These are phyloP conservation scores for Phoebastria nigripes DNA, from an alignment of 2,797 vertebrate genomes.

Conservation along the genomic window DNA sequence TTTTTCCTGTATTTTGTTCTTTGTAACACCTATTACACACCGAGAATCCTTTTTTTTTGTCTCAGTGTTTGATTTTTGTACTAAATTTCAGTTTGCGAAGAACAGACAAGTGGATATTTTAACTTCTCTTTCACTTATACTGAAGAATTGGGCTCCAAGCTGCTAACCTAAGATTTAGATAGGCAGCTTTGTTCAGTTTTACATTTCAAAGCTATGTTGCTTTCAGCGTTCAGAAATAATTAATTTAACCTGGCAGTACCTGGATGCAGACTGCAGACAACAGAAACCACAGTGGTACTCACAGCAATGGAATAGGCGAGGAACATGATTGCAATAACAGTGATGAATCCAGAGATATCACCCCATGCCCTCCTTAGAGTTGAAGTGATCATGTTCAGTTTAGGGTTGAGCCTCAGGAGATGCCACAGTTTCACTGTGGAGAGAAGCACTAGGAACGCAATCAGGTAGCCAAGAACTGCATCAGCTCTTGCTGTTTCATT, in stretches of 20 bases:
- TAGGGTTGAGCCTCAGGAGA: slow-evolving; percentile 92
- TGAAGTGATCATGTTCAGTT: slow-evolving; percentile 92
- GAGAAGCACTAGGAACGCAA: slow-evolving; percentile 92
- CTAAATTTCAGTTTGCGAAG: neutral
- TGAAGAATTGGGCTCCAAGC: neutral
- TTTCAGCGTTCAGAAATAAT: neutral
- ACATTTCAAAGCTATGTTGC: neutral
- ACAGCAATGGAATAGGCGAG: slow-evolving; percentile 90
- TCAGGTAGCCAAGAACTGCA: slow-evolving; percentile 87
- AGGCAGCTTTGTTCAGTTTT: neutral
- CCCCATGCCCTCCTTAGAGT: slow-evolving; percentile 89
- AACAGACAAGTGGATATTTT: neutral
- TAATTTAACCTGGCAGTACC: neutral
- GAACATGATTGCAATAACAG: slow-evolving; percentile 89
- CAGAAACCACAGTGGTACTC: slow-evolving; percentile 60
- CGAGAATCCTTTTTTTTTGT: neutral
- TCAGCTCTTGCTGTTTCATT: slow-evolving; percentile 89
- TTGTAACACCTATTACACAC: neutral
- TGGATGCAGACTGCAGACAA: neutral
- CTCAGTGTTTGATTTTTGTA: neutral
- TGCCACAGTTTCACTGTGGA: slow-evolving; percentile 95
- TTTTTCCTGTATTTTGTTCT: neutral
- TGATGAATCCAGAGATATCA: slow-evolving; percentile 92
- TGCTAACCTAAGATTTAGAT: neutral
- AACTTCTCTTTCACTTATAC: neutral